Conservation (phyloP, 2,113 vertebrate genomes). For the Polyodon spathula region DNA sequence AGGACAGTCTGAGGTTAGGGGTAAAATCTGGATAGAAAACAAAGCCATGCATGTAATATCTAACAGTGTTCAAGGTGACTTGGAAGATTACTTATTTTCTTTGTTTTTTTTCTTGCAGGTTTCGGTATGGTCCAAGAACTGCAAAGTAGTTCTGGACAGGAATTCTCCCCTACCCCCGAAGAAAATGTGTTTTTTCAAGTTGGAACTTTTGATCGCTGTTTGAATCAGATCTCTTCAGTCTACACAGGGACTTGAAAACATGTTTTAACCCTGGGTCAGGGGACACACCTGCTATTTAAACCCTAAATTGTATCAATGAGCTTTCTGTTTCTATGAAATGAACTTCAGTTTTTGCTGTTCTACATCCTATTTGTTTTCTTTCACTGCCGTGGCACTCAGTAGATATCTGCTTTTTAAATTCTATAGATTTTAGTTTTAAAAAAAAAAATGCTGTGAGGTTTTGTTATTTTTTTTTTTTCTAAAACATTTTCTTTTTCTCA, state of each 20-base stretch:
- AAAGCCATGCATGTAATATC: background rate
- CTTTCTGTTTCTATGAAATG: constrained; percentile 17
- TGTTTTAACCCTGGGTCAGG: background rate
- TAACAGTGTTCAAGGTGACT: constrained; percentile 7
- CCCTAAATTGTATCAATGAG: constrained; percentile 3
- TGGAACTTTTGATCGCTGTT: constrained; percentile 80
- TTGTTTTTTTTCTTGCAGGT: constrained; percentile 51
- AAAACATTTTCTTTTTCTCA: constrained; percentile 28
- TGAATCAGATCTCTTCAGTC: constrained; percentile 86
- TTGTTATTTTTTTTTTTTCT: constrained; percentile 28
- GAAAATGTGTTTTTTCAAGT: constrained; percentile 85
- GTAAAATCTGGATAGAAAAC: too few species aligned
- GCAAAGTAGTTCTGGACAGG: constrained; percentile 58
- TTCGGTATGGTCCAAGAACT: constrained; percentile 72
- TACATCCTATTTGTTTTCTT: background rate
- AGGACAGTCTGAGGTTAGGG: too few species aligned
- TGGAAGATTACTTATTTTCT: constrained; percentile 3
- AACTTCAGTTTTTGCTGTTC: background rate
- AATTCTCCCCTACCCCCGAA: constrained; percentile 64
- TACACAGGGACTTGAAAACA: constrained; percentile 79
- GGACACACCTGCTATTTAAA: constrained; percentile 1
- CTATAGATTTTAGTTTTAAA: constrained; percentile 39
- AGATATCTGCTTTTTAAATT: constrained; percentile 15
- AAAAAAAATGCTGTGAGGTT: constrained; percentile 48
- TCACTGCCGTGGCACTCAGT: background rate